Conservation (phyloP, 2,888 invertebrate genomes). For the Andrena haemorrhoa region DNA sequence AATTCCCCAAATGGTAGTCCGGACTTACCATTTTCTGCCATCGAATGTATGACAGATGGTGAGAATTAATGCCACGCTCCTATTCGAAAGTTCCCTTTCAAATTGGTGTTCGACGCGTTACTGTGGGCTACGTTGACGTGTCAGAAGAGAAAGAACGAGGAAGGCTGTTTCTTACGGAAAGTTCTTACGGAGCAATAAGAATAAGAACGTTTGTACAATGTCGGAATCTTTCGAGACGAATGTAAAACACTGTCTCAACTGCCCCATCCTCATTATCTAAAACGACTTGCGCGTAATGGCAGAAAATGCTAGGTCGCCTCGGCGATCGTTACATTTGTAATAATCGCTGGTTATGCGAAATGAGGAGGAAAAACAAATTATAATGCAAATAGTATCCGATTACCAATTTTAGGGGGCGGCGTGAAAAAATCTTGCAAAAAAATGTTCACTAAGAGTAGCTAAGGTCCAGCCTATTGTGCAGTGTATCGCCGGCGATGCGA, state of each 20-base stretch:
- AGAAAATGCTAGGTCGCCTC: not conserved
- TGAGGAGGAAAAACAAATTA: too few species aligned
- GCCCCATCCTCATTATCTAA: not conserved
- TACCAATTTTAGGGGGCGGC: too few species aligned
- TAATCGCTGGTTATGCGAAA: too few species aligned
- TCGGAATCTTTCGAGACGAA: not conserved
- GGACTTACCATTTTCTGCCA: constrained; percentile 2
- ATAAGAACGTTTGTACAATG: not conserved
- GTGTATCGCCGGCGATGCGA: not conserved
- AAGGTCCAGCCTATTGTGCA: too few species aligned
- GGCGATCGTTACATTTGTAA: not conserved
- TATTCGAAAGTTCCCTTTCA: not conserved
- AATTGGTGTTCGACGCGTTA: not conserved
- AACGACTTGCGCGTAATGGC: not conserved
- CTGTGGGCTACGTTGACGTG: too few species aligned
- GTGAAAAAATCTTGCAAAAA: too few species aligned
- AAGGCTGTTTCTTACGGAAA: too few species aligned
- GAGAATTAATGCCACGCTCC: not conserved
- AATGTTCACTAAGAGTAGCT: too few species aligned
- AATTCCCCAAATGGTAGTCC: not conserved
- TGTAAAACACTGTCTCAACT: not conserved
- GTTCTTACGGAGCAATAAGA: not conserved
- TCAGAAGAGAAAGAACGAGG: too few species aligned
- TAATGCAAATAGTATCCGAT: too few species aligned
- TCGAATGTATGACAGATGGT: not conserved